Evolutionary conservation across 2,113 vertebrate species (phyloP), one percentile per base, ranked within the genome.

Genomic region (Anguilla rostrata): DNA sequence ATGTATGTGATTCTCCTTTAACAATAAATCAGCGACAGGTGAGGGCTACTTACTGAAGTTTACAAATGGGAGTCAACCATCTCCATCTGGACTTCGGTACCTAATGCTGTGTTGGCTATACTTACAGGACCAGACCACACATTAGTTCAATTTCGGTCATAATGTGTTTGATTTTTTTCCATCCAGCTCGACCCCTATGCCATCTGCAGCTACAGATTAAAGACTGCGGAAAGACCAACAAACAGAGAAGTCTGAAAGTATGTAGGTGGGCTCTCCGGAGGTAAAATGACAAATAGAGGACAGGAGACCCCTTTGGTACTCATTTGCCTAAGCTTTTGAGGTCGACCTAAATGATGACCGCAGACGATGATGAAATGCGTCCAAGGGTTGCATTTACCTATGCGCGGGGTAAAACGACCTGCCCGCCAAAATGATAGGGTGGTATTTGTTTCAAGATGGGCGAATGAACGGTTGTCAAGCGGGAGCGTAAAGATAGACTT

Each of bases 261-360:
- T 60, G 57, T 84, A 84, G 84, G 86, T 89, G 89, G 91, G 84
- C 87, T 85, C 79, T 82, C 71, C 87, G 80, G 84, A 85, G 82
- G 87, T 85, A 89, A 88, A 85, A 92, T 87, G 89, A 91, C 86
- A 89, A 71, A 88, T 53, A 85, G 49, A 22, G 87, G 18, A 83
- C 84, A 78, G 86, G 89, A 92, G 89, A 86, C 66, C 87, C 87
- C 83, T 84, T 86, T 90, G 90, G 88, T 82, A 86, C 16, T 89
- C 90, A 92, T 93, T 90, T 89, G 90, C 87, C 53, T 82, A 85
- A 89, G 87, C 86, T 94, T 94, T 93, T 94, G 93, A 94, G 94
- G 91, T 85, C 82, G 2, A 84, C 85, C 87, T 88, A 92, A 93
- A 91, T 91, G 92, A 90, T 91, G 87, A 92, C 90, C 89, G 57